Conservation (phyloP, 2,888 invertebrate genomes). For the Apodemia zela region DNA sequence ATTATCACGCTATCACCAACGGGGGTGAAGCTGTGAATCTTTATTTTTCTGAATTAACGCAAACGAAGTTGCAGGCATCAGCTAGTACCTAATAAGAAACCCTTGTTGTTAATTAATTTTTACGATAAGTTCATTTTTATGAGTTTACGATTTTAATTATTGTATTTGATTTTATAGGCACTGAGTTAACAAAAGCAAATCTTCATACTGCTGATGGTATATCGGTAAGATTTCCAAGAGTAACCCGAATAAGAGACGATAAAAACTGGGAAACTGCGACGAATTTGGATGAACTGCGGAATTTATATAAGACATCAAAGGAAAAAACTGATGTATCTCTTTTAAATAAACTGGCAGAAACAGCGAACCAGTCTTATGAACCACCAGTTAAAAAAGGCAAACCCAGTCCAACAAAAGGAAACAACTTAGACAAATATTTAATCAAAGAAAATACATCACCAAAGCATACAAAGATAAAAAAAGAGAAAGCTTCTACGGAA, state of each 20-base stretch:
- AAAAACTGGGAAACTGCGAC: conserved; percentile 93
- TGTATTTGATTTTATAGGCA: conserved; percentile 64
- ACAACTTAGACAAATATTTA: conserved; percentile 32
- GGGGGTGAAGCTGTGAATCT: too few relatives aligned
- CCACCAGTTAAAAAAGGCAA: conserved; percentile 54
- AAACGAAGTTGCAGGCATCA: too few relatives aligned
- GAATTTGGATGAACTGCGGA: conserved; percentile 85
- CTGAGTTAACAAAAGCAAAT: conserved; percentile 88
- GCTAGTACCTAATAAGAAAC: too few relatives aligned
- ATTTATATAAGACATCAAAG: conserved; percentile 85
- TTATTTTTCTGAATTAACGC: too few relatives aligned
- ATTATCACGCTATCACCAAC: too few relatives aligned
- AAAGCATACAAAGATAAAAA: conserved; percentile 19
- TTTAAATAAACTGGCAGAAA: conserved; percentile 67
- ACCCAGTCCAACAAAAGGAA: conserved; percentile 40
- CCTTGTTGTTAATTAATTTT: too few relatives aligned
- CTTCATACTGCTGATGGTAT: conserved; percentile 96
- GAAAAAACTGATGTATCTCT: conserved; percentile 81
- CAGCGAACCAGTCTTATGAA: conserved; percentile 41
- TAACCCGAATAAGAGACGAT: conserved; percentile 90
- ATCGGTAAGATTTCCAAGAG: conserved; percentile 95
- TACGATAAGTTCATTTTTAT: too few relatives aligned
- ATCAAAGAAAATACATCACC: conserved; percentile 26
- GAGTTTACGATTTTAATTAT: too few relatives aligned
- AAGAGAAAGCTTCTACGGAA: conserved; percentile 18